Conservation (phyloP, 2,888 invertebrate genomes). For the Rutpela maculata region DNA sequence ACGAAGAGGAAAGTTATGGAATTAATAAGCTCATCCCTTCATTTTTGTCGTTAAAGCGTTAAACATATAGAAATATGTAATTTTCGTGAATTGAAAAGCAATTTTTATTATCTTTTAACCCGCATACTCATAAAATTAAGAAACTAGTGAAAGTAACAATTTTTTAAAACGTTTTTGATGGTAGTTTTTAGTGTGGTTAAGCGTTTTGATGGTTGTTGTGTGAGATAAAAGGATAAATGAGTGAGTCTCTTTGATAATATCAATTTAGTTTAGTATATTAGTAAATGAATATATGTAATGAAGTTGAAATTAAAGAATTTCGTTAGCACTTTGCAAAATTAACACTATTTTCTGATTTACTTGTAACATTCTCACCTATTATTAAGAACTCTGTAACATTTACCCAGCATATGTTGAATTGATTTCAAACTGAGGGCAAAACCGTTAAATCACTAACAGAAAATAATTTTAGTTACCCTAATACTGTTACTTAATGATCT, state of each 20-base stretch:
- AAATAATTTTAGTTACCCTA: neutral
- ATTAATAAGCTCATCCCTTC: neutral
- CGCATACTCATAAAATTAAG: too few species aligned
- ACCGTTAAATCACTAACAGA: neutral
- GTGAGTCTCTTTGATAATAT: neutral
- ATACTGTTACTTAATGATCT: neutral
- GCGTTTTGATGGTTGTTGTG: neutral
- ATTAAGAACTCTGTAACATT: slow-evolving; percentile 28
- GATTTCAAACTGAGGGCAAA: neutral
- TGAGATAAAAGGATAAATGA: neutral
- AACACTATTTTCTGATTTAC: slow-evolving; percentile 30
- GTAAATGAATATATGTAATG: slow-evolving; percentile 10
- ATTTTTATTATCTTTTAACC: too few species aligned
- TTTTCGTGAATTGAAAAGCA: too few species aligned
- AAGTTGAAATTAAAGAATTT: slow-evolving; percentile 22
- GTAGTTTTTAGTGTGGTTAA: neutral
- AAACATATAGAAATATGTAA: too few species aligned
- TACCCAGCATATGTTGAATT: slow-evolving; percentile 15
- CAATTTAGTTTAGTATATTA: slow-evolving; percentile 1
- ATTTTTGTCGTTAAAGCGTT: too few species aligned
- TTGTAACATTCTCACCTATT: slow-evolving; percentile 34
- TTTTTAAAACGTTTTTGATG: neutral
- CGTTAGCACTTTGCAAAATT: slow-evolving; percentile 37
- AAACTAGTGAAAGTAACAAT: neutral
- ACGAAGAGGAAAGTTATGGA: neutral